A percentile compares a stretch with the other conserved stretches of the same genome.
Conservation (phyloP, 2,113 vertebrate genomes). For the Bungarus multicinctus region DNA sequence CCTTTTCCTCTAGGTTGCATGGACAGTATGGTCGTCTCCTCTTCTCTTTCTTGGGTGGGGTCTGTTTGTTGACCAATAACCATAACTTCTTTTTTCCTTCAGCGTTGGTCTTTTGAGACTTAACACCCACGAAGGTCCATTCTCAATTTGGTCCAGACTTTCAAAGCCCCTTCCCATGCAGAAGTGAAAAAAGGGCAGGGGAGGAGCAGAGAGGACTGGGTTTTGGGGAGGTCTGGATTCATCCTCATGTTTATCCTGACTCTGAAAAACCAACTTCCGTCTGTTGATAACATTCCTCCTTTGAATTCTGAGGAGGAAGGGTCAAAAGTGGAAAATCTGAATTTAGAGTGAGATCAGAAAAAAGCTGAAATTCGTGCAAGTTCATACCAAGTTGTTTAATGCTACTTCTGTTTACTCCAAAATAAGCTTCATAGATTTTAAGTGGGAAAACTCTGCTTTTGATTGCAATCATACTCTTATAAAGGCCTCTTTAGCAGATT, state of each 20-base stretch:
- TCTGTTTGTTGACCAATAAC: conserved; percentile 26
- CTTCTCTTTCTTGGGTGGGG: background rate
- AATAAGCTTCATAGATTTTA: background rate
- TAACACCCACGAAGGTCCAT: conserved; percentile 37
- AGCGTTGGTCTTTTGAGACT: conserved; percentile 67
- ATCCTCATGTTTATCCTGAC: background rate
- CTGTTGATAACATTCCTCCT: background rate
- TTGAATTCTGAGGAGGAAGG: background rate
- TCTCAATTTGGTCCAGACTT: background rate
- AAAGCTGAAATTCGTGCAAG: background rate
- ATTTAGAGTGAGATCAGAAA: background rate
- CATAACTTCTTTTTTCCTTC: conserved; percentile 59
- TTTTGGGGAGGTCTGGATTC: background rate
- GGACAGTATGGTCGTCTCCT: conserved; percentile 65
- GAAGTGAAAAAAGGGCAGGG: background rate
- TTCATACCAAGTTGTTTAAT: background rate
- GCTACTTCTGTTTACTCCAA: background rate
- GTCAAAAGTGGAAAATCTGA: background rate
- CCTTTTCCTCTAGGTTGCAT: conserved; percentile 6
- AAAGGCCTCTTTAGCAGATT: background rate
- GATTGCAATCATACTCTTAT: background rate
- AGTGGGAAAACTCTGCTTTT: background rate
- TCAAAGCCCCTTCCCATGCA: background rate
- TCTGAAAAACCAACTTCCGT: background rate
- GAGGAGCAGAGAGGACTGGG: background rate